These are phyloP conservation scores for Natator depressus DNA, from an alignment of 2,113 vertebrate genomes.

Conservation along the genomic window DNA sequence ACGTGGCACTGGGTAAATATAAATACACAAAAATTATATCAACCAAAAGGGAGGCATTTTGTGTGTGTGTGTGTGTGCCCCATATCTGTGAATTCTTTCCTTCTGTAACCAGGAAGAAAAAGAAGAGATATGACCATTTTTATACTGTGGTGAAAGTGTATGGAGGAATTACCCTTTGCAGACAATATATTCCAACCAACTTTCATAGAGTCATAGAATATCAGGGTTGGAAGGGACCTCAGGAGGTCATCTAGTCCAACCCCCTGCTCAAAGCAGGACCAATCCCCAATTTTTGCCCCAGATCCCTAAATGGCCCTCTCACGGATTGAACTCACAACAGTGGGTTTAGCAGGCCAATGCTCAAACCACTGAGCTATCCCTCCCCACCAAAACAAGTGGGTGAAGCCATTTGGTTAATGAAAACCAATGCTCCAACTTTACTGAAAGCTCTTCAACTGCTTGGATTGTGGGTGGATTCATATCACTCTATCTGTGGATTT, in stretches of 20 bases:
- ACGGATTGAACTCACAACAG: no score
- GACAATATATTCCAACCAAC: accelerated
- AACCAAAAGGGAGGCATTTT: background rate
- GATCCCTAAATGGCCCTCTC: no score
- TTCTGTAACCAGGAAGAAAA: background rate
- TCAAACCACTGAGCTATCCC: no score
- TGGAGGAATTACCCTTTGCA: background rate
- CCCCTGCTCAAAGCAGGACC: no score
- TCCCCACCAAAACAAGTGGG: no score
- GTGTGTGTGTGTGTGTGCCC: no score
- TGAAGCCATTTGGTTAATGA: no score
- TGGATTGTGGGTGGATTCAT: background rate
- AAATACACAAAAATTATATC: background rate
- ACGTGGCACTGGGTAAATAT: background rate
- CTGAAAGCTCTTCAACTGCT: background rate
- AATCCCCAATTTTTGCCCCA: no score
- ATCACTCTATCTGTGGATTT: background rate
- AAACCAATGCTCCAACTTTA: background rate
- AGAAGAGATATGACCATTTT: background rate
- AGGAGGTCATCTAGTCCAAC: no score
- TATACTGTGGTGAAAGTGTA: accelerated
- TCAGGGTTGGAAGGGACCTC: no score
- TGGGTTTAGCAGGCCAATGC: no score
- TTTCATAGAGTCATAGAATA: background rate
- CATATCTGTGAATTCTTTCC: background rate